phyloP scores from a whole-genome alignment of 2,888 invertebrate genomes.

The Sinopyrophorus schimmeli region DNA sequence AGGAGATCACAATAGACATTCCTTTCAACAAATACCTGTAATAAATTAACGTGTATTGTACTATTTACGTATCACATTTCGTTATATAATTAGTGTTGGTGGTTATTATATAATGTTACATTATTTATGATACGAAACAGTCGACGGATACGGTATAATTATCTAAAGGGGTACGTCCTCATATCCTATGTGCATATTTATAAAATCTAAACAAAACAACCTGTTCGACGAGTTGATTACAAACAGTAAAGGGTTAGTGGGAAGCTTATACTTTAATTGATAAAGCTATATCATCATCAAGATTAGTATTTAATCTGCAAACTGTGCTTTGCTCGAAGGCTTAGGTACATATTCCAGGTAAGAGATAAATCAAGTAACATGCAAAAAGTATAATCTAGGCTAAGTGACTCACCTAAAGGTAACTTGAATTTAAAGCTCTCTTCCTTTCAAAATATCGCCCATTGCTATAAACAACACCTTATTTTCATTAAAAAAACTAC shows the following conservation, averaged over 20 bases:
- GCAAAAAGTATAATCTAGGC: slow-evolving; percentile 28
- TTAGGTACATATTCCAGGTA: slow-evolving; percentile 16
- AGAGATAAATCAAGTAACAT: slow-evolving; percentile 22
- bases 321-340: too few species aligned
- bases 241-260: slow-evolving; percentile 10
- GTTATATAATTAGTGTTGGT: slow-evolving; percentile 7
- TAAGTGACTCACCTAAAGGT: slow-evolving; percentile 36
- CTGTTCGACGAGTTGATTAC: slow-evolving; percentile 21
- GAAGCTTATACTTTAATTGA: not conserved
- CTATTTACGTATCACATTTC: not conserved
- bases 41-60: too few species aligned
- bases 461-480: slow-evolving; percentile 41
- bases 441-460: slow-evolving; percentile 38
- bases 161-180: slow-evolving; percentile 10
- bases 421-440: slow-evolving; percentile 40
- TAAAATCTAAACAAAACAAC: slow-evolving; percentile 27
- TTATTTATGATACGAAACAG: not conserved
- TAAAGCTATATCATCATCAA: too few species aligned
- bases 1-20: too few species aligned
- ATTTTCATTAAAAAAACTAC: slow-evolving; percentile 44
- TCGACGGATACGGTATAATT: not conserved
- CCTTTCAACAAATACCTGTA: too few species aligned
- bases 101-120: slow-evolving; percentile 10
- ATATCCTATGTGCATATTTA: slow-evolving; percentile 10
- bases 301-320: too few species aligned